phyloP scores from a whole-genome alignment of 2,113 vertebrate genomes.

The Rhadina sibilatrix region DNA sequence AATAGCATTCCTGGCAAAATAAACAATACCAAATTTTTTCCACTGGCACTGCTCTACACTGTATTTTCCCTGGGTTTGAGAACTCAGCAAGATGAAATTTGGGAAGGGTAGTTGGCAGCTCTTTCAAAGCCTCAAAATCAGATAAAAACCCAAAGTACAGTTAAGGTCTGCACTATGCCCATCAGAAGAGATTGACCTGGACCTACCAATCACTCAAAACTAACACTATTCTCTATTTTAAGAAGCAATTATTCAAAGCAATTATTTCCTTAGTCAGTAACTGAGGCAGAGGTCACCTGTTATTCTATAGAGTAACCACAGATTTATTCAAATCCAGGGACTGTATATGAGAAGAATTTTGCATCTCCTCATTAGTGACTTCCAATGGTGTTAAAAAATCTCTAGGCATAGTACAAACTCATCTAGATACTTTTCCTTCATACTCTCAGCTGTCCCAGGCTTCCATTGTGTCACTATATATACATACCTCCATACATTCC shows the following conservation, averaged over 20 bases:
- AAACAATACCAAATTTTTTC: neutral
- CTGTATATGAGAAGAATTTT: neutral
- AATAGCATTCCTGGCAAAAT: neutral
- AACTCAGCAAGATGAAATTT: neutral
- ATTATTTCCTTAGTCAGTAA: slow-evolving; percentile 28
- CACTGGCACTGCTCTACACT: neutral
- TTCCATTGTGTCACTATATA: neutral
- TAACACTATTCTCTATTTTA: neutral
- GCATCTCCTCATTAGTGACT: neutral
- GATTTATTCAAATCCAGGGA: neutral
- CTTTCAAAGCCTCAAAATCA: neutral
- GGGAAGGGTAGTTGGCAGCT: neutral
- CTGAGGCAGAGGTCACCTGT: slow-evolving; percentile 9
- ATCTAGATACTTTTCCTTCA: neutral
- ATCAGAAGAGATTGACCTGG: neutral
- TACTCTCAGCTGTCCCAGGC: neutral
- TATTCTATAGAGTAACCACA: neutral
- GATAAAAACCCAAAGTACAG: neutral
- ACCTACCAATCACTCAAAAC: neutral
- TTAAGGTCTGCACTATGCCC: neutral
- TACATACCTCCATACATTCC: neutral
- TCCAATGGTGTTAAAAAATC: neutral
- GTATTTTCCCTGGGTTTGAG: neutral
- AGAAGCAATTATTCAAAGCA: slow-evolving; percentile 22
- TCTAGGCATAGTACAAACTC: neutral